Conservation (phyloP, 2,797 vertebrate genomes). For the Amblyopsis hoosieri region DNA sequence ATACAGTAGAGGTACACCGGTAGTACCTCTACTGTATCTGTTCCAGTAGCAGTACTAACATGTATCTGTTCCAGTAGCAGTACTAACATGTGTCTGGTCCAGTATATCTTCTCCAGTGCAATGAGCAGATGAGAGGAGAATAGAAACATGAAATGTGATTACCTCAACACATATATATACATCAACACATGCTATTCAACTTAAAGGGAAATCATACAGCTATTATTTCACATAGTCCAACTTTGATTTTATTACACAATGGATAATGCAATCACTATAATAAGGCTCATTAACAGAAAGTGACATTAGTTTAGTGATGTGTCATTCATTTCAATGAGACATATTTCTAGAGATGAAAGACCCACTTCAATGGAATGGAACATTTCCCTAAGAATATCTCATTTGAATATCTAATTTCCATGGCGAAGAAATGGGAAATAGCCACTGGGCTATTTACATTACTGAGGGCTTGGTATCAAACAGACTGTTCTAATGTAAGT, state of each 20-base stretch:
- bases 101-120: neutral
- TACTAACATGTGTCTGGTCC: too few relatives aligned
- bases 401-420: neutral
- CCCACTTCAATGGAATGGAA: neutral
- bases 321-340: neutral
- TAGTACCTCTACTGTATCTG: too few relatives aligned
- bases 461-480: neutral
- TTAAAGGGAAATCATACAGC: neutral
- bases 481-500: too few relatives aligned
- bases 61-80: too few relatives aligned
- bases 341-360: neutral
- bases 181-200: neutral
- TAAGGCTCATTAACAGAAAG: neutral
- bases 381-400: neutral
- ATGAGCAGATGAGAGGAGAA: neutral
- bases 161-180: neutral
- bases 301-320: neutral
- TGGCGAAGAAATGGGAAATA: too few relatives aligned
- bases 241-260: neutral
- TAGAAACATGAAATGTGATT: neutral
- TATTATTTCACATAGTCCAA: neutral
- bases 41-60: too few relatives aligned
- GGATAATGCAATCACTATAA: too few relatives aligned
- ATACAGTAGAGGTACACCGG: too few relatives aligned
- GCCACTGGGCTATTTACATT: neutral